Evolutionary conservation across 2,113 vertebrate genomes (phyloP), one percentile per base, ranked within the genome.

Genomic region (Diphyllodes magnificus): DNA sequence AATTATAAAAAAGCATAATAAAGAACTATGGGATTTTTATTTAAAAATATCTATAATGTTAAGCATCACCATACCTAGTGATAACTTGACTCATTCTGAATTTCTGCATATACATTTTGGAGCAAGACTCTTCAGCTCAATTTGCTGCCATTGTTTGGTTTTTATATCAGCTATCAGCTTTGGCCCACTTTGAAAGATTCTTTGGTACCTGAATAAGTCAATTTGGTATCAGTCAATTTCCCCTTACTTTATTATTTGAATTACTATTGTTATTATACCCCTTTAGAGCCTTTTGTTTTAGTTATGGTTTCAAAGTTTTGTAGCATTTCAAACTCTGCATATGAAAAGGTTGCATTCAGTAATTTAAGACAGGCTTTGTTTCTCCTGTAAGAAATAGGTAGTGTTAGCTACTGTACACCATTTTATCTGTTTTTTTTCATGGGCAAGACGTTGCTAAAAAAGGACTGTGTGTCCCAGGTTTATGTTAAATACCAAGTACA

Each of bases 191-290:
- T 33, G 17, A 40, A 21, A 31, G 13, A 31, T 30, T 66, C 10
- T 61, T 73, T 77, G 6, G 21, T 76, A 12, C 28, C 7, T 50
- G 7, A 78, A 35, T 44, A 28, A 37, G 5, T 3, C 3, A 37
- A 10, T 54, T 75, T 85, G 45, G 21, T 81, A 35, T 49, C 31
- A 37, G 5, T 3, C 3, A 40, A 9, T 54, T 75, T 85, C 17
- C 3, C 15, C 31, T 39, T 1, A 0, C 1, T 18, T n/a, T 35
- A 45, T 45, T 60, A 8, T 51, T 51, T 33, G 15, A 22, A 33
- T 60, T 51, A 27, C 33, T 23, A 15, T 33, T 68, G 7, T 4
- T 27, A 16, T 50, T 42, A 10, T 27, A 27, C 9, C 1, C 0
- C 1, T 27, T 45, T 45, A 45, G 4, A 53, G 15, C 0, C 20